These are phyloP conservation scores for Aplysia californica DNA, from an alignment of 1,140 invertebrate species.

Conservation along the genomic window DNA sequence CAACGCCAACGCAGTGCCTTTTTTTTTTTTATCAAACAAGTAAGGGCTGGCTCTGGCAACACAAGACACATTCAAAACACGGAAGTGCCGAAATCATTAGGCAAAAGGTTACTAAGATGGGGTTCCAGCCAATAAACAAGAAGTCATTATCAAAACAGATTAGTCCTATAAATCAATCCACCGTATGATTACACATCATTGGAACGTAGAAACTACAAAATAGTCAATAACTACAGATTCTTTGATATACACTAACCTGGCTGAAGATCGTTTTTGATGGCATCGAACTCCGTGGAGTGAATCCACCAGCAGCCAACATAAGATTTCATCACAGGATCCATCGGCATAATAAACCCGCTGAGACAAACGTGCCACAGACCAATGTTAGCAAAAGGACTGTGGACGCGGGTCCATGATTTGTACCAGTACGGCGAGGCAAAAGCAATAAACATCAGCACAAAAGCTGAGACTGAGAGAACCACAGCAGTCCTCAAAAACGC, in stretches of 20 bases:
- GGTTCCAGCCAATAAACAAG: too few species aligned
- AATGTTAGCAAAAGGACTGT: slow-evolving; percentile 79
- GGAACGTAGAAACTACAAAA: too few species aligned
- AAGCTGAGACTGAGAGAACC: slow-evolving; percentile 53
- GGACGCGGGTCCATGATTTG: slow-evolving; percentile 91
- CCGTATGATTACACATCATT: too few species aligned
- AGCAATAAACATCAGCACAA: slow-evolving; percentile 78
- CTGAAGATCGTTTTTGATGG: slow-evolving; percentile 89
- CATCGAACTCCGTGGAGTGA: slow-evolving; percentile 89
- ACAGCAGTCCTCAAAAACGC: slow-evolving; percentile 45
- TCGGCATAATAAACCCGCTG: slow-evolving; percentile 88
- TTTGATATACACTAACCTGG: slow-evolving; percentile 76
- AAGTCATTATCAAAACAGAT: too few species aligned
- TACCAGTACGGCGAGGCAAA: slow-evolving; percentile 97
- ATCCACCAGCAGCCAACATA: slow-evolving; percentile 96
- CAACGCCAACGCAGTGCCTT: too few species aligned
- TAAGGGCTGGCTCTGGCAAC: too few species aligned
- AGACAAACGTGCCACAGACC: slow-evolving; percentile 98
- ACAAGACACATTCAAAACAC: too few species aligned
- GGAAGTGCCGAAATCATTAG: too few species aligned
- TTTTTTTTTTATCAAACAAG: too few species aligned
- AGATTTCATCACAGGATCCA: slow-evolving; percentile 88
- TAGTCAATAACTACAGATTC: too few species aligned
- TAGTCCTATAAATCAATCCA: too few species aligned
- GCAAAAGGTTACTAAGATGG: too few species aligned